Evolutionary conservation across 1,140 invertebrate species (phyloP).

Genomic region (Agrilus planipennis): DNA sequence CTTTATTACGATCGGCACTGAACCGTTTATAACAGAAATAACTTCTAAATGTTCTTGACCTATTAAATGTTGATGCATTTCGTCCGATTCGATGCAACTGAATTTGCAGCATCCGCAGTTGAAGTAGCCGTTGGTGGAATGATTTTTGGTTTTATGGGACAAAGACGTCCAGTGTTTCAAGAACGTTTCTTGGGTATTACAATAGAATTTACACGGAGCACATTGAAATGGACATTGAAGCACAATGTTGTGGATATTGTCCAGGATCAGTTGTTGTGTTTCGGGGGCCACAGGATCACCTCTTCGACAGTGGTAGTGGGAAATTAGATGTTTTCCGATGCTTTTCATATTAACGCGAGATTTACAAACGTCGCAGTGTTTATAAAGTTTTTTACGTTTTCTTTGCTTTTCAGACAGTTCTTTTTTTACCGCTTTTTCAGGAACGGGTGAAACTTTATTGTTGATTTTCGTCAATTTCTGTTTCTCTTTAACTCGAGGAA

Average conservation of each 20-base stretch:
- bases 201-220: conserved; percentile 70
- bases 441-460: conserved; percentile 11
- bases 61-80: conserved; percentile 58
- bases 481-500: conserved; percentile 20
- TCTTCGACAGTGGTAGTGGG: conserved; percentile 67
- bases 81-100: conserved; percentile 48
- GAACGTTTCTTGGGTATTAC: conserved; percentile 61
- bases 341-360: conserved; percentile 51
- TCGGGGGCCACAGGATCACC: conserved; percentile 40
- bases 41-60: conserved; percentile 56
- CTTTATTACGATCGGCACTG: conserved; percentile 65
- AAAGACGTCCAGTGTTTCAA: conserved; percentile 60
- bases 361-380: conserved; percentile 56
- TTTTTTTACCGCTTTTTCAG: conserved; percentile 24
- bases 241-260: conserved; percentile 65
- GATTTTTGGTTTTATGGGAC: conserved; percentile 41
- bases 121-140: conserved; percentile 41
- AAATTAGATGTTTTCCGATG: conserved; percentile 73
- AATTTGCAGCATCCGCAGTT: conserved; percentile 68
- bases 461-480: conserved; percentile 12
- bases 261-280: conserved; percentile 50
- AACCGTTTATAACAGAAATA: conserved; percentile 59
- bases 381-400: conserved; percentile 41
- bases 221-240: conserved; percentile 75
- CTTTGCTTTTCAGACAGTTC: conserved; percentile 9